Evolutionary conservation across 1,140 invertebrate genomes (phyloP).

Genomic region (Leptestheria dahalacensis): DNA sequence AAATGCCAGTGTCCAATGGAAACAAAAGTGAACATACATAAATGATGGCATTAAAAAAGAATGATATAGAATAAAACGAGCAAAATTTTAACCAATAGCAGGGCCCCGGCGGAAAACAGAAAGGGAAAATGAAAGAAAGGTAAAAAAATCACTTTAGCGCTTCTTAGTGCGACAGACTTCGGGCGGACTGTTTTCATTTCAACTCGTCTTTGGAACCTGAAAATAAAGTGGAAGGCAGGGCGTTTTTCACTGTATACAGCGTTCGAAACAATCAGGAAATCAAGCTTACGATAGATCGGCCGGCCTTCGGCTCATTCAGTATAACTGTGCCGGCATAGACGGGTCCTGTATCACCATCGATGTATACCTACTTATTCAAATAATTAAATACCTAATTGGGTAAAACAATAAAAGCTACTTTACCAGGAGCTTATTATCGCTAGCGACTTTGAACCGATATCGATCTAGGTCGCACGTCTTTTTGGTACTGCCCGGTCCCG

Average conservation of each 20-base stretch:
- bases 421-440: neutral
- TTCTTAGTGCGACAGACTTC: neutral
- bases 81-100: too few relatives aligned
- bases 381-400: neutral
- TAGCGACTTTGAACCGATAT: conserved; percentile 6
- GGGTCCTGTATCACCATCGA: neutral
- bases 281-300: neutral
- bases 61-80: too few relatives aligned
- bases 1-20: too few relatives aligned
- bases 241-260: too few relatives aligned
- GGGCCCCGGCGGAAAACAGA: too few relatives aligned
- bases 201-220: neutral
- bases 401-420: neutral
- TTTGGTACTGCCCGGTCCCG: neutral
- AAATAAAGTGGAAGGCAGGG: too few relatives aligned
- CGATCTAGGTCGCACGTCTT: neutral
- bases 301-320: neutral
- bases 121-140: too few relatives aligned
- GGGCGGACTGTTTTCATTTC: neutral
- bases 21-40: too few relatives aligned
- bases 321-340: neutral
- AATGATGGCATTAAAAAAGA: too few relatives aligned
- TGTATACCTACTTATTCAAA: neutral
- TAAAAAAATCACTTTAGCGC: too few relatives aligned
- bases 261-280: neutral